A percentile compares a stretch with the other conserved stretches of the same genome.
phyloP scores from a whole-genome alignment of 2,797 vertebrate species.

The Bradypus variegatus region DNA sequence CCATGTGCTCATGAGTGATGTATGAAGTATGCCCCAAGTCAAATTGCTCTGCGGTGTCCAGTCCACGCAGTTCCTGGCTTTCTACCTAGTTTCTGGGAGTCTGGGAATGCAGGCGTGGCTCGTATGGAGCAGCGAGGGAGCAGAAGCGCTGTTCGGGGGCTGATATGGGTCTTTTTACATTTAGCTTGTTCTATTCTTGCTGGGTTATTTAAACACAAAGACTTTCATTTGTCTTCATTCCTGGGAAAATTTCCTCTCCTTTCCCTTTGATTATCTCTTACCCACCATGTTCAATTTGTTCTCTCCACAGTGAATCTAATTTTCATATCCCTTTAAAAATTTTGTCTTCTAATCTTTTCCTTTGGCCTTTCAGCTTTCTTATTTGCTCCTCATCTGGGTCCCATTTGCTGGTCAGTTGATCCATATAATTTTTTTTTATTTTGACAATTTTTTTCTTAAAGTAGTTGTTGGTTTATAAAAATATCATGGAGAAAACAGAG shows the following conservation, averaged over 20 bases:
- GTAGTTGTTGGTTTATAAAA: too few relatives aligned
- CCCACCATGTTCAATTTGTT: neutral
- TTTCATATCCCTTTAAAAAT: neutral
- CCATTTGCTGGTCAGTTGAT: neutral
- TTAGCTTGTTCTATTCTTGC: neutral
- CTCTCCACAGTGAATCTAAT: neutral
- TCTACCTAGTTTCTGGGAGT: too few relatives aligned
- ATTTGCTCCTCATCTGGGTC: neutral
- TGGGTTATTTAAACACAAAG: neutral
- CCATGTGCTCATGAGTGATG: too few relatives aligned
- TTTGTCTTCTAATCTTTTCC: neutral
- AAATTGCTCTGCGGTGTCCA: too few relatives aligned
- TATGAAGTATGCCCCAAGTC: too few relatives aligned
- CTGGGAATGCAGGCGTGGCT: too few relatives aligned
- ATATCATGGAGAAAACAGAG: too few relatives aligned
- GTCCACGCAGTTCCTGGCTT: too few relatives aligned
- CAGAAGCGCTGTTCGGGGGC: too few relatives aligned
- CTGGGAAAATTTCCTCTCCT: neutral
- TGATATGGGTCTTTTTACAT: neutral
- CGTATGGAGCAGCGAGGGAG: too few relatives aligned
- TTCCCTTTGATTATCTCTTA: slow-evolving; percentile 4
- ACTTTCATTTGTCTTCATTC: neutral
- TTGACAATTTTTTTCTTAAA: too few relatives aligned
- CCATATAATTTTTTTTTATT: neutral
- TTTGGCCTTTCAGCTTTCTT: neutral